phyloP scores from a whole-genome alignment of 2,888 invertebrate species.

The Gnatocerus cornutus region DNA sequence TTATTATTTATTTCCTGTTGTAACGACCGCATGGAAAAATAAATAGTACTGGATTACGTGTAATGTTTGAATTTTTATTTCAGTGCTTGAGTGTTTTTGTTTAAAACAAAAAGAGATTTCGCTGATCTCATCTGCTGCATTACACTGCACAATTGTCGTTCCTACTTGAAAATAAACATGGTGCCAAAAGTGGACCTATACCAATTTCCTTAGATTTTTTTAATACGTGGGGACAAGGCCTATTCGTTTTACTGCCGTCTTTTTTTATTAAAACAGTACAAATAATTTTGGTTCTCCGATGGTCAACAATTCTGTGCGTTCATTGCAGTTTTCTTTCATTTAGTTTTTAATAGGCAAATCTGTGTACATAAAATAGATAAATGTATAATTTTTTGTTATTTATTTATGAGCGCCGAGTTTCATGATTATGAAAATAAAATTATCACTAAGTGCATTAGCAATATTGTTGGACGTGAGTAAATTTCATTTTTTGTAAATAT shows the following conservation, averaged over 20 bases:
- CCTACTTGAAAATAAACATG: slow-evolving; percentile 54
- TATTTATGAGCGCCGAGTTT: slow-evolving; percentile 41
- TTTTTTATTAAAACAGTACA: slow-evolving; percentile 56
- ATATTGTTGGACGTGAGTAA: slow-evolving; percentile 53
- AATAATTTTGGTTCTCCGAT: slow-evolving; percentile 38
- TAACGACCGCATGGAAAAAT: slow-evolving; percentile 18
- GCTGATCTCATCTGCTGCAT: slow-evolving; percentile 64
- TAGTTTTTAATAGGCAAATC: slow-evolving; percentile 34
- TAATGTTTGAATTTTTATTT: slow-evolving; percentile 38
- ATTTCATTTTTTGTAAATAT: slow-evolving; percentile 43
- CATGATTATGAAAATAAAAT: slow-evolving; percentile 54
- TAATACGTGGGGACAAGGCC: slow-evolving; percentile 39
- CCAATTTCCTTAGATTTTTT: slow-evolving; percentile 27
- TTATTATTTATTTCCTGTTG: slow-evolving; percentile 39
- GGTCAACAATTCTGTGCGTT: slow-evolving; percentile 50
- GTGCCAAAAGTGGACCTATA: slow-evolving; percentile 57
- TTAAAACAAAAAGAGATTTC: slow-evolving; percentile 53
- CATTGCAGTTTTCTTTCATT: slow-evolving; percentile 53
- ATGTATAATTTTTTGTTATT: slow-evolving; percentile 47
- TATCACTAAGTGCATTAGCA: slow-evolving; percentile 63
- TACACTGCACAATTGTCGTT: slow-evolving; percentile 63
- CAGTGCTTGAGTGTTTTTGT: slow-evolving; percentile 40
- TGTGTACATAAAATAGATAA: slow-evolving; percentile 40
- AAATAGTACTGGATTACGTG: slow-evolving; percentile 41
- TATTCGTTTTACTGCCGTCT: slow-evolving; percentile 50